Conservation (phyloP, 2,888 invertebrate genomes). For the Julus scandinavius region DNA sequence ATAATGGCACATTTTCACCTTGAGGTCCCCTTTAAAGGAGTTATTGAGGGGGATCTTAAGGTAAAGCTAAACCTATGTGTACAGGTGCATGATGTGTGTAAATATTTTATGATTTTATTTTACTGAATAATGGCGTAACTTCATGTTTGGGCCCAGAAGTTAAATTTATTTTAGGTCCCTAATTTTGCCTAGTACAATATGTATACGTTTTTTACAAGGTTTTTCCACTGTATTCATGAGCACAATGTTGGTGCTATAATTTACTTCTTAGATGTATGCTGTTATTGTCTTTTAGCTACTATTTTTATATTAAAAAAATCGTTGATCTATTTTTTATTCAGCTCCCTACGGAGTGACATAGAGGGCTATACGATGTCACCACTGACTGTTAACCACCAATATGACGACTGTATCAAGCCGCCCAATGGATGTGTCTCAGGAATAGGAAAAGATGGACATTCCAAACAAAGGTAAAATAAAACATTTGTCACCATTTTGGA, state of each 20-base stretch:
- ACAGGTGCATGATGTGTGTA: too few species aligned
- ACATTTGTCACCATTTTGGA: too few species aligned
- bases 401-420: background rate
- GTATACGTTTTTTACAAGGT: background rate
- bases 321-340: background rate
- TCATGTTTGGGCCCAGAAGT: too few species aligned
- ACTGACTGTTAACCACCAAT: conserved; percentile 4
- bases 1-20: too few species aligned
- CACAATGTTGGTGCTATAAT: too few species aligned
- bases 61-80: too few species aligned
- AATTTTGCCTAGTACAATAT: background rate
- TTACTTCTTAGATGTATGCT: background rate
- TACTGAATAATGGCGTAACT: too few species aligned
- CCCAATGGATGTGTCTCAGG: background rate
- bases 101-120: too few species aligned
- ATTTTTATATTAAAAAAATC: background rate
- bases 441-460: background rate
- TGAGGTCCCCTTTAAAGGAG: too few species aligned
- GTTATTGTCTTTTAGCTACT: background rate
- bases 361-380: conserved; percentile 41
- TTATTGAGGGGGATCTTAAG: too few species aligned
- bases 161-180: too few species aligned
- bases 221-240: too few species aligned
- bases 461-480: background rate
- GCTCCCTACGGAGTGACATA: conserved; percentile 48